Evolutionary conservation across 2,888 invertebrate species (phyloP).

Genomic region (Brachyptera putata): DNA sequence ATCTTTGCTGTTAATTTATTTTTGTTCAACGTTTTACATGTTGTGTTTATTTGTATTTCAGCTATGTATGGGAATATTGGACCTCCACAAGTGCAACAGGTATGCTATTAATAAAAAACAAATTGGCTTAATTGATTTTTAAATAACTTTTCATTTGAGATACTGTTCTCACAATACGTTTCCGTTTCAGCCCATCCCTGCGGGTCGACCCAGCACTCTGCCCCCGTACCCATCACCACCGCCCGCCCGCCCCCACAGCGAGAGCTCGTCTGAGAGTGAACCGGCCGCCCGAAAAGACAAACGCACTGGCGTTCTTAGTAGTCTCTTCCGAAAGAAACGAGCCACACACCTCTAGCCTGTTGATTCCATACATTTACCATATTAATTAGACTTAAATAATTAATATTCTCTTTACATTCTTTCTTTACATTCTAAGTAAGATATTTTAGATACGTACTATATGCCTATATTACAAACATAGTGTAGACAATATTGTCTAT

Average conservation of each 20-base stretch:
- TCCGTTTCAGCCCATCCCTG: slow-evolving; percentile 7
- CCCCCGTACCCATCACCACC: slow-evolving; percentile 18
- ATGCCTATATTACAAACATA: too few species aligned
- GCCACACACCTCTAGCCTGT: slow-evolving; percentile 38
- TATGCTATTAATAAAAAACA: neutral
- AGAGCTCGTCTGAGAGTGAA: slow-evolving; percentile 43
- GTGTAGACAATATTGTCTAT: too few species aligned
- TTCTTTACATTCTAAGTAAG: slow-evolving; percentile 5
- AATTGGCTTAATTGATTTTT: too few species aligned
- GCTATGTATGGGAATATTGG: slow-evolving; percentile 19
- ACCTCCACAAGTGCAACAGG: slow-evolving; percentile 9
- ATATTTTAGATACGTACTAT: too few species aligned
- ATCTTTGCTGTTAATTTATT: too few species aligned
- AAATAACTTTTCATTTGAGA: too few species aligned
- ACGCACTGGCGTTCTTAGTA: slow-evolving; percentile 40
- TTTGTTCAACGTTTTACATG: too few species aligned
- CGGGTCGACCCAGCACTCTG: slow-evolving; percentile 7
- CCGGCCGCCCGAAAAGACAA: slow-evolving; percentile 37
- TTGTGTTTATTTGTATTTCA: neutral
- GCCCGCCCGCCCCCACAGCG: slow-evolving; percentile 38
- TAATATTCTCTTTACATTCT: neutral
- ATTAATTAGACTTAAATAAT: neutral
- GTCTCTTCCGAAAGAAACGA: slow-evolving; percentile 39
- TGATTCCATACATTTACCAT: too few species aligned
- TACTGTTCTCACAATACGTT: too few species aligned